These are phyloP conservation scores for Cygnus buccinator DNA, from an alignment of 2,113 vertebrate genomes.

Conservation along the genomic window DNA sequence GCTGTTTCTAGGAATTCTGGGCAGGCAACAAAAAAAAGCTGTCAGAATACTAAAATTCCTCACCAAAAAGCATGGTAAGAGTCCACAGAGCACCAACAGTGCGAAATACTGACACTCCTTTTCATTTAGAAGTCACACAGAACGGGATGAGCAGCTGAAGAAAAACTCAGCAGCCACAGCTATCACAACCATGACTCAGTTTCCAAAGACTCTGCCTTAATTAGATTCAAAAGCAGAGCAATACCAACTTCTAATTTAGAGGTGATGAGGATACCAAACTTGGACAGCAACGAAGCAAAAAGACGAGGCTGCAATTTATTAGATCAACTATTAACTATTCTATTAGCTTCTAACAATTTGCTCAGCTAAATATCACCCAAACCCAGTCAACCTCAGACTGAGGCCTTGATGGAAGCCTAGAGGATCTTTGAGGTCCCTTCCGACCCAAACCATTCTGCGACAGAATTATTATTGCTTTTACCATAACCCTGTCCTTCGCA, in stretches of 20 bases:
- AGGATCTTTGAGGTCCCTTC: no score
- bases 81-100: neutral
- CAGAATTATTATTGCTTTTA: neutral
- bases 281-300: neutral
- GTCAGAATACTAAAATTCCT: neutral
- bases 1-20: neutral
- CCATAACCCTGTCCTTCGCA: neutral
- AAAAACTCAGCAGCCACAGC: neutral
- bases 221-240: neutral
- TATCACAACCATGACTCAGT: neutral
- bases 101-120: neutral
- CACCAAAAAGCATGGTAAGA: neutral
- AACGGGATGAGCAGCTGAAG: no score
- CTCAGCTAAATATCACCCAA: neutral
- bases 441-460: no score
- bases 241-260: fast-evolving
- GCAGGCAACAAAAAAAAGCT: neutral
- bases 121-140: fast-evolving
- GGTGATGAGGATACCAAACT: neutral
- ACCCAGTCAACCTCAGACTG: neutral
- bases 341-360: neutral
- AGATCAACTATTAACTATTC: neutral
- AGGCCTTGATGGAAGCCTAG: neutral
- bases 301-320: fast-evolving
- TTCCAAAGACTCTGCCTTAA: neutral